Evolutionary conservation across 2,113 vertebrate species (phyloP).

Genomic region (Procavia capensis): DNA sequence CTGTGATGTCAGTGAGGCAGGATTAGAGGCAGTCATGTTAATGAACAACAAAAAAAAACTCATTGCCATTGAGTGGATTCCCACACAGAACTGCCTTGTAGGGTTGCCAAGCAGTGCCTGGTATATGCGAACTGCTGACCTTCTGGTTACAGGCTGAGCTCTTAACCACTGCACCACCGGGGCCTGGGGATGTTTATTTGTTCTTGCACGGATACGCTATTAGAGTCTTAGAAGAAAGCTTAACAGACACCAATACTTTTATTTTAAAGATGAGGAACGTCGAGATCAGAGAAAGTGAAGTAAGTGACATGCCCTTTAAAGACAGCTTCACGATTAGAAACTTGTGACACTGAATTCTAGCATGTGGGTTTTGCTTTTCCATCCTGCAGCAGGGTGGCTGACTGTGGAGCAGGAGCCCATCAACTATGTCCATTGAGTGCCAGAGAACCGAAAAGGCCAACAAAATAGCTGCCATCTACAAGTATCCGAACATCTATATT

Average conservation of each 20-base stretch:
- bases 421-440: neutral
- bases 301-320: neutral
- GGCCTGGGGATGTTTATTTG: neutral
- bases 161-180: too few relatives aligned
- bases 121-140: too few relatives aligned
- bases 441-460: neutral
- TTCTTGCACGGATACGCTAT: neutral
- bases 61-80: too few relatives aligned
- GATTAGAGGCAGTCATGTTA: too few relatives aligned
- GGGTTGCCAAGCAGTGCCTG: too few relatives aligned
- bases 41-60: too few relatives aligned
- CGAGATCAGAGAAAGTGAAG: neutral
- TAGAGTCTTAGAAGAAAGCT: neutral
- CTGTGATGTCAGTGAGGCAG: too few relatives aligned
- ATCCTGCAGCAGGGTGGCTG: neutral
- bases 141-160: too few relatives aligned
- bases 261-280: neutral
- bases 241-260: neutral
- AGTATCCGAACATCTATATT: neutral
- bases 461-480: neutral
- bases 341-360: constrained; percentile 15
- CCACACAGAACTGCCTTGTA: too few relatives aligned
- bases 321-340: neutral
- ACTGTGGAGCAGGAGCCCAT: neutral
- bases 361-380: neutral